Percentiles rank a stretch among this genome's conserved stretches.
Evolutionary conservation across 2,113 vertebrate species (phyloP).

Genomic region (Larimichthys crocea): DNA sequence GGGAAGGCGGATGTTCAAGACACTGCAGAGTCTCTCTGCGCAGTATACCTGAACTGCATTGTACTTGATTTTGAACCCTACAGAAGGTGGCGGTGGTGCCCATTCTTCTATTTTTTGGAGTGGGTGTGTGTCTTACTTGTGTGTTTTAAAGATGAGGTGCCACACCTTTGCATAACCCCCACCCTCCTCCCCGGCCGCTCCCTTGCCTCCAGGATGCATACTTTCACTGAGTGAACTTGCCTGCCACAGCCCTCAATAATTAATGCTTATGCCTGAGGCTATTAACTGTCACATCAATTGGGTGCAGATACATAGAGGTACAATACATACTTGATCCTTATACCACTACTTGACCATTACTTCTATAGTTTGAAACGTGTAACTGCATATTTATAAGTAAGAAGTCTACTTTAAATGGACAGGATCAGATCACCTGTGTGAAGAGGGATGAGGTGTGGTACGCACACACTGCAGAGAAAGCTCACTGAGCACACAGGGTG

Average conservation of each 20-base stretch:
- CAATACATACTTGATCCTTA: not conserved
- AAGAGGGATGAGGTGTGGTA: constrained; percentile 34
- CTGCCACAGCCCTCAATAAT: constrained; percentile 18
- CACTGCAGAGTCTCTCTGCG: not conserved
- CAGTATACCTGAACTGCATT: not conserved
- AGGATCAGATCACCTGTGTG: not conserved
- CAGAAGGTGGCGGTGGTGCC: not conserved
- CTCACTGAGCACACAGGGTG: constrained; percentile 48
- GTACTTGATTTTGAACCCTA: not conserved
- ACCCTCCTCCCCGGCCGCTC: not conserved
- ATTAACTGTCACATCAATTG: not conserved
- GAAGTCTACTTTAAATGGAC: constrained; percentile 5
- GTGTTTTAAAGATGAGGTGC: not conserved
- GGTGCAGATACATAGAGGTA: not conserved
- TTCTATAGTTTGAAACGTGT: not conserved
- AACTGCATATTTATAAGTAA: not conserved
- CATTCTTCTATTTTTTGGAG: constrained; percentile 21
- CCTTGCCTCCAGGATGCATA: constrained; percentile 41
- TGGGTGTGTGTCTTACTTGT: not conserved
- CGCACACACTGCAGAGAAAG: constrained; percentile 8
- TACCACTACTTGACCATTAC: not conserved
- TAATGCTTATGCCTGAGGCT: constrained; percentile 4
- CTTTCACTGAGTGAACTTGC: constrained; percentile 55
- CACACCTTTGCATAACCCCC: constrained; percentile 38
- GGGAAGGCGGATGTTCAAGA: constrained; percentile 4